Conservation (phyloP, 1,140 invertebrate species). For the Temnothorax nylanderi region DNA sequence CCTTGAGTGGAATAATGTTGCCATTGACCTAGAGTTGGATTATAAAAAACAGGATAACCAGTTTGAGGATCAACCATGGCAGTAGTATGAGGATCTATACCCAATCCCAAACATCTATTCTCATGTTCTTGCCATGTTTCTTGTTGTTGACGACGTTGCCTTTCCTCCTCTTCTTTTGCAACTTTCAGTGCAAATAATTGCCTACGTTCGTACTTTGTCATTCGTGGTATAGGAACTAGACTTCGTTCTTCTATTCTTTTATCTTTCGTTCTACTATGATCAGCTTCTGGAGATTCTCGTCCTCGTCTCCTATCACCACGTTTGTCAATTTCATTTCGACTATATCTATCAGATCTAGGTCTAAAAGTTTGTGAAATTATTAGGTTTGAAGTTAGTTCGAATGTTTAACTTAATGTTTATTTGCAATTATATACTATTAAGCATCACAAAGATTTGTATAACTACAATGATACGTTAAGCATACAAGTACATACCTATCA, state of each 20-base stretch:
- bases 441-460: background rate
- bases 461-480: constrained; percentile 3
- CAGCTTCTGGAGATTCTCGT: constrained; percentile 83
- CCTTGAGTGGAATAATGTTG: constrained; percentile 86
- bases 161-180: constrained; percentile 89
- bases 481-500: constrained; percentile 80
- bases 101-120: constrained; percentile 87
- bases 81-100: constrained; percentile 87
- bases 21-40: constrained; percentile 88
- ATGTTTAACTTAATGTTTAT: constrained; percentile 13
- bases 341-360: constrained; percentile 79
- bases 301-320: constrained; percentile 81
- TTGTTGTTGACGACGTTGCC: constrained; percentile 87
- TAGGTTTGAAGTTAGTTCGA: background rate
- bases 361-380: constrained; percentile 62
- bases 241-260: constrained; percentile 82
- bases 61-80: constrained; percentile 86
- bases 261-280: constrained; percentile 79
- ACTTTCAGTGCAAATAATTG: constrained; percentile 92
- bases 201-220: constrained; percentile 90
- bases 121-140: constrained; percentile 89
- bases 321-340: constrained; percentile 78
- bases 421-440: background rate
- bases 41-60: constrained; percentile 87
- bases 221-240: constrained; percentile 82